phyloP scores from a whole-genome alignment of 1,140 invertebrate species.

The Cepaea nemoralis region DNA sequence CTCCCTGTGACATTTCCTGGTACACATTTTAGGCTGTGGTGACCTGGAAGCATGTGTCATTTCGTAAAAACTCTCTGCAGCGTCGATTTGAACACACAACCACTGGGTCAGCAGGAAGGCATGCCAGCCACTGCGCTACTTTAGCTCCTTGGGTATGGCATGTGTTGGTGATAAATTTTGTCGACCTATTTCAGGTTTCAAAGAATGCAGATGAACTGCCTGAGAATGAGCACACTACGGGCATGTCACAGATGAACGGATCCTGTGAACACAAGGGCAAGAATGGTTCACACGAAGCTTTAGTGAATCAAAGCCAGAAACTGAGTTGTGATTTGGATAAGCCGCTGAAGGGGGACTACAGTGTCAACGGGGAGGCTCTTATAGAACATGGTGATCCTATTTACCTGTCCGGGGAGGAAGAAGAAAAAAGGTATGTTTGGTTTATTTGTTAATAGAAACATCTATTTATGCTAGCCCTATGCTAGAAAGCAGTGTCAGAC shows the following conservation, averaged over 20 bases:
- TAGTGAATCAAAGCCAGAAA: background rate
- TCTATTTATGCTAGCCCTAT: background rate
- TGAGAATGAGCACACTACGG: background rate
- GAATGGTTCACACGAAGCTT: background rate
- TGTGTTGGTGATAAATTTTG: no score
- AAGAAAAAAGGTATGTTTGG: conserved; percentile 36
- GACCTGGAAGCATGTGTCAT: no score
- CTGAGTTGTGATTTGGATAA: background rate
- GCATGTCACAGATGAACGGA: conserved; percentile 24
- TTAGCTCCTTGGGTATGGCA: no score
- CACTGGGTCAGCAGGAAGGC: no score
- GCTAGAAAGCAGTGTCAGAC: no score
- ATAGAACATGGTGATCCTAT: conserved; percentile 33
- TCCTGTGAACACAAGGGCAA: background rate
- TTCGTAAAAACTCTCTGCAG: no score
- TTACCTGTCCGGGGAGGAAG: conserved; percentile 32
- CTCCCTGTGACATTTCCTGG: no score
- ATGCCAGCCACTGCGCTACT: no score
- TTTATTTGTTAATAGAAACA: no score
- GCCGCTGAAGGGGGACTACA: background rate
- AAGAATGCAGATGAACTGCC: background rate
- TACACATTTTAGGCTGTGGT: no score
- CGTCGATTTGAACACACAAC: no score
- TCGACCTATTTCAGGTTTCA: conserved; percentile 12
- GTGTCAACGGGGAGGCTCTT: conserved; percentile 27